Base-by-base conservation (phyloP, 2,113 vertebrate genomes). In the Catagonus wagneri region DNA sequence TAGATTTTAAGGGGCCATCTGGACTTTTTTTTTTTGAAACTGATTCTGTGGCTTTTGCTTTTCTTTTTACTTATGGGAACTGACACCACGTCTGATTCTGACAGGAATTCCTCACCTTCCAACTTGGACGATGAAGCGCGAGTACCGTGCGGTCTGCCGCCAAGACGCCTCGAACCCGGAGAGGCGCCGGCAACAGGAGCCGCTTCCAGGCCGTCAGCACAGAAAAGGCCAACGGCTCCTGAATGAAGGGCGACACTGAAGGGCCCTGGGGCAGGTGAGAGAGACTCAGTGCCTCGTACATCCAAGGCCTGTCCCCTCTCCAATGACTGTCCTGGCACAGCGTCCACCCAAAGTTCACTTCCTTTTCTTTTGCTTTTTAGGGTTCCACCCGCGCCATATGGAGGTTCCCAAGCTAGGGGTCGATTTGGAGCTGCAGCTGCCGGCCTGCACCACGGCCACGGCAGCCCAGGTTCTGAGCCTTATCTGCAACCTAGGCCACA, bases 1-100 rank as follows among this genome's bases (percentile, higher is more conserved):
- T 34, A 75, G n/a, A 71, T 88, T 78, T 96, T 87, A 90, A 87
- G 83, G 17, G 25, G 32, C 50, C 65, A 72, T 61, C 84, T 94
- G 83, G 71, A 66, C 54, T 10, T 50, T 74, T 50, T 60, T 93
- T 76, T 44, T 34, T 58, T 58, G 23, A 79, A 44, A 79, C 34
- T 12, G 44, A 34, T 14, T 74, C 75, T 19, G 8, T 66, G 44
- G 78, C 50, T 81, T 90, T 92, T 92, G 66, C 29, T 85, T 89
- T 86, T 61, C 60, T 76, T 58, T 68, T 20, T 58, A 75, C 65
- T 88, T 54, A 89, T 63, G 25, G 71, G 75, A 80, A 54, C 11
- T 20, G 54, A 81, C 44, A 65, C 6, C 58, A 34, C 52, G 11
- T 87, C 65, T 72, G 89, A 86, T 50, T 93, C 75, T 29, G 68